Evolutionary conservation across 2,888 invertebrate species (phyloP), one percentile per base, ranked within the genome.

Genomic region (Lithophane socia): DNA sequence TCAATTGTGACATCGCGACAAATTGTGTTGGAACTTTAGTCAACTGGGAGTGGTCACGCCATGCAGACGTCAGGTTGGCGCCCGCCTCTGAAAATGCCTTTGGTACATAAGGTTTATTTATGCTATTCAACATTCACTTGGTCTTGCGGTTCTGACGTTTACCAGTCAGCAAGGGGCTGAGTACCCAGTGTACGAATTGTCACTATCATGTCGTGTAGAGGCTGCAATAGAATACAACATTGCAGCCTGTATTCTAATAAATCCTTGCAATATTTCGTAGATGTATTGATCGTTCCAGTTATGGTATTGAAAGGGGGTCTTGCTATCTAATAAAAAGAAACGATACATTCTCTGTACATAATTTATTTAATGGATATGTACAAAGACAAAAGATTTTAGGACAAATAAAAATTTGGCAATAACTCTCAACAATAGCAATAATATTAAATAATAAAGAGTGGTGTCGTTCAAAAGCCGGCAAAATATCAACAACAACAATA

Each of bases 341-440:
- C 85, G 47, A 88, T 80, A 83, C 81, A 92, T 92, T 89, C 93
- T 96, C 93, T 90, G 96, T 96, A 96, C 95, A 96, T 95, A 94
- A 94, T 95, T 96, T 96, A 95, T 95, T 96, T 93, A 95, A 94
- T 95, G 95, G 96, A 96, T 96, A 96, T 96, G 96, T 96, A 96
- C 96, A 96, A 93, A 95, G 95, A 95, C 94, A 95, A 94, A 94
- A 94, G 90, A 90, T 91, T 93, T 94, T 94, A 94, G 92, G 93
- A 94, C 94, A 96, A 95, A 95, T 95, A 95, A 95, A 95, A 95
- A 94, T 95, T 95, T 95, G 95, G 95, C 95, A 95, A 95, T 94
- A 95, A 95, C 92, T 94, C 91, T 95, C 92, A 96, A 96, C 95
- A 95, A 95, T 94, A 94, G 95, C 94, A 92, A 93, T 93, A 94